phyloP scores from a whole-genome alignment of 2,888 invertebrate genomes.

The Dicranocentrus wangi region DNA sequence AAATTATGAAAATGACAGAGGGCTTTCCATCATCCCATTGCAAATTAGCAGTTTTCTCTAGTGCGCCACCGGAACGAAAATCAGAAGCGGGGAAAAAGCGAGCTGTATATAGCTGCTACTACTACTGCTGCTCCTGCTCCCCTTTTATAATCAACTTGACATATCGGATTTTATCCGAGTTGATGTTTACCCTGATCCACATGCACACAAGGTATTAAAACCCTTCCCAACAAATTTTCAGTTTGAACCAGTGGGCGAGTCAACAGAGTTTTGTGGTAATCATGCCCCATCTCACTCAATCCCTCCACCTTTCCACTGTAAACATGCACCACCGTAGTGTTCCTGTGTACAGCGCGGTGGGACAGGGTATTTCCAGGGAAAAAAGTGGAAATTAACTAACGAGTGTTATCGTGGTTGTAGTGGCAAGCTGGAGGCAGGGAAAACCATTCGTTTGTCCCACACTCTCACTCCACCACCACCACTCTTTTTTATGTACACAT shows the following conservation, averaged over 20 bases:
- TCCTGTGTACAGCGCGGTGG: too few relatives aligned
- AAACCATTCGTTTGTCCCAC: background rate
- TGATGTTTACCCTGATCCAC: background rate
- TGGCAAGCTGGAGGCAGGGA: background rate
- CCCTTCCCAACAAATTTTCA: background rate
- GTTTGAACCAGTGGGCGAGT: constrained; percentile 12
- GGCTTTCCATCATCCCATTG: constrained; percentile 52
- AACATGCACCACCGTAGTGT: background rate
- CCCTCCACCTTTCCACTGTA: background rate
- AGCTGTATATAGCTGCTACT: too few relatives aligned
- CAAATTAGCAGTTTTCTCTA: constrained; percentile 13
- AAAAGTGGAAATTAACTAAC: constrained; percentile 4
- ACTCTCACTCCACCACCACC: too few relatives aligned
- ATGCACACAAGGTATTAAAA: background rate
- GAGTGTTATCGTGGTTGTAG: background rate
- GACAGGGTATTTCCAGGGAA: too few relatives aligned
- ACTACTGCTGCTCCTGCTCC: too few relatives aligned
- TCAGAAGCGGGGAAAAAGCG: too few relatives aligned
- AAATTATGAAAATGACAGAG: constrained; percentile 63
- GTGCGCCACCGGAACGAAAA: too few relatives aligned
- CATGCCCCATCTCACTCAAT: background rate
- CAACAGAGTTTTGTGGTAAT: constrained; percentile 21
- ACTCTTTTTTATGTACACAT: too few relatives aligned
- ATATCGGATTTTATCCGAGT: constrained; percentile 4
- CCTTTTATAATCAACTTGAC: background rate